Base-by-base conservation (phyloP, 2,888 invertebrate species). In the Drosophila kokeensis region DNA sequence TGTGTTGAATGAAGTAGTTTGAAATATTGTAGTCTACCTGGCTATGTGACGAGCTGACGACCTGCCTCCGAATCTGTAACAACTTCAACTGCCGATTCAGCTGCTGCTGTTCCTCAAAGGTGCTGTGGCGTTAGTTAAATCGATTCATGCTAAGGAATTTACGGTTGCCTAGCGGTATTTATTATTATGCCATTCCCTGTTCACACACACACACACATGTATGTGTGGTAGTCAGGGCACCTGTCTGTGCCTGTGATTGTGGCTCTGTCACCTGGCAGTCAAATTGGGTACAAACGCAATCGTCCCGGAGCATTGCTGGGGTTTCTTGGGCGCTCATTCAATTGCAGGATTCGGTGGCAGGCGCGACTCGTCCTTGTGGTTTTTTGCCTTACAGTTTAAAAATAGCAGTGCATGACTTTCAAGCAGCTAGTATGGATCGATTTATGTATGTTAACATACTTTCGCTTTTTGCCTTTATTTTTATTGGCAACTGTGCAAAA, bases 131-230 rank as follows among this genome's bases (percentile, higher is more conserved):
- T 83, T 88, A 75, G 86, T 90, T 91, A 79, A 90, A 90, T 90
- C 91, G 89, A 90, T 90, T 89, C 90, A 85, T 87, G 89, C 73
- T 84, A 81, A 72, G 81, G 83, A 76, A 87, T 85, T 82, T 85
- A 75, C 89, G 73, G 89, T 90, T 90, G 89, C 89, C 91, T 89
- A 90, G 89, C 85, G 77, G 90, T 83, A 81, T 85, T 86, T 88
- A 81, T 87, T 87, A 89, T 87, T 87, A 90, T 86, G 83, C 73
- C 57, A 30, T 52, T 36, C 40, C 48, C 69, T 53, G 66, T 55
- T 68, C 45, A 45, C 21, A 45, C 45, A 40, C 38, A 40, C 18
- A n/a, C n/a, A 40, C 2, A 59, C 11, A 36, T 52, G 21, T 7
- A 11, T 72, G 42, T 50, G 18, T 62, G 65, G 76, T 76, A 77